A percentile compares a stretch with the other conserved stretches of the same genome.
Evolutionary conservation across 2,888 invertebrate genomes (phyloP).

Genomic region (Phyto melanocephala): DNA sequence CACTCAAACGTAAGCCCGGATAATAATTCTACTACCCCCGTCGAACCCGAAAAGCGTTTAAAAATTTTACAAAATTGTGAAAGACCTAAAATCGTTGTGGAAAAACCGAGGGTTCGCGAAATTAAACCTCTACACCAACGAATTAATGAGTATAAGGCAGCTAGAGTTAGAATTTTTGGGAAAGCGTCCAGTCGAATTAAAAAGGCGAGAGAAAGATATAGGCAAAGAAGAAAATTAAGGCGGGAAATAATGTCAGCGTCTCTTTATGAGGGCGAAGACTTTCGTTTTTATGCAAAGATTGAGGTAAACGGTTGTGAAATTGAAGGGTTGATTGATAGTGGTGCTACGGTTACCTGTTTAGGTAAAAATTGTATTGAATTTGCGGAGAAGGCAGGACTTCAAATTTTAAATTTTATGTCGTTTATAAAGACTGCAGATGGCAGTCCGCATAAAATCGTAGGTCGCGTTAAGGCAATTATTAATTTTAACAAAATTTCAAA

Average conservation of each 20-base stretch:
- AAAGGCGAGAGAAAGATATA: neutral
- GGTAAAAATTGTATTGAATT: neutral
- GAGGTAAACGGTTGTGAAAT: neutral
- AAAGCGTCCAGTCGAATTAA: neutral
- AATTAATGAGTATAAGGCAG: neutral
- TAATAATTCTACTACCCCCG: neutral
- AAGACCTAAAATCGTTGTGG: neutral
- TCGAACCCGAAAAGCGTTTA: neutral
- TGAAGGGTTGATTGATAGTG: slow-evolving; percentile 24
- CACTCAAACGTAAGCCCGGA: neutral
- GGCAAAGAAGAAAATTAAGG: neutral
- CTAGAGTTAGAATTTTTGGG: neutral
- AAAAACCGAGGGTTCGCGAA: neutral
- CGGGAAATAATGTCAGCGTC: neutral
- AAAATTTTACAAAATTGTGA: neutral
- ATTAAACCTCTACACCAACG: neutral
- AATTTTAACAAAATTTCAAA: neutral
- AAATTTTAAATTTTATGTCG: neutral
- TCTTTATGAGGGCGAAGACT: neutral
- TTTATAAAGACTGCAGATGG: slow-evolving; percentile 13
- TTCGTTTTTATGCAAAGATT: neutral
- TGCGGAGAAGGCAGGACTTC: neutral
- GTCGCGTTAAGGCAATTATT: neutral
- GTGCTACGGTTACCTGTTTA: slow-evolving; percentile 2
- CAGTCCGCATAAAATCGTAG: neutral